Evolutionary conservation across 2,113 vertebrate genomes (phyloP), one percentile per base, ranked within the genome.

Genomic region (Varanus komodoensis): DNA sequence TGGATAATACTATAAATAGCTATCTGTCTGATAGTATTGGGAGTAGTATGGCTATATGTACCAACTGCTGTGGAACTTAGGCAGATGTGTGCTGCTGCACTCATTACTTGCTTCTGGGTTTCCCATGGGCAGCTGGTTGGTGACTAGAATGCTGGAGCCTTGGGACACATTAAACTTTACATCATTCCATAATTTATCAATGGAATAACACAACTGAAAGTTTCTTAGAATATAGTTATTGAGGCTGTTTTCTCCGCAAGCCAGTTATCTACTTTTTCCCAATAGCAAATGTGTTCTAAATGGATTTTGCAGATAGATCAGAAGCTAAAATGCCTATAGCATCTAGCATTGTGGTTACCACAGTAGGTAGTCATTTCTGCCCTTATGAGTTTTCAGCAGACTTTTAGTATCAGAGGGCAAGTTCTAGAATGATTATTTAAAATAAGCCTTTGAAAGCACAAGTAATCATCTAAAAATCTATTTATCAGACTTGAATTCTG

Each of bases 171-270:
- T 85, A 69, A 9, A 75, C 69, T 84, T 94, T 74, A 80, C 27
- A 84, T 90, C 44, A 50, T 93, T 91, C 84, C 38, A 61, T 48
- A 23, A 57, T 83, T 92, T n/a, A 86, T 25, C 69, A 54, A 86
- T 92, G 78, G 73, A 92, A 81, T 89, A 83, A 7, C 71, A 4
- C 34, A n/a, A 25, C 9, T 75, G 75, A 86, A 89, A 89, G 82
- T 32, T 34, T 32, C 61, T 8, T 44, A 38, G 11, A 6, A 81
- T 88, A 84, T 34, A 85, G 34, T 74, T 44, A 12, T 68, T 89
- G 38, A 88, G 89, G 14, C 84, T 88, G 92, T 90, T 94, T 92
- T 88, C 29, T 84, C 91, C 81, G 57, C 90, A 92, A 83, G 25
- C 86, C 29, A 88, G 23, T 91, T 77, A 48, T 64, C 77, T 86